Base-by-base conservation (phyloP, 2,113 vertebrate species). In the Oreotrochilus melanogaster region DNA sequence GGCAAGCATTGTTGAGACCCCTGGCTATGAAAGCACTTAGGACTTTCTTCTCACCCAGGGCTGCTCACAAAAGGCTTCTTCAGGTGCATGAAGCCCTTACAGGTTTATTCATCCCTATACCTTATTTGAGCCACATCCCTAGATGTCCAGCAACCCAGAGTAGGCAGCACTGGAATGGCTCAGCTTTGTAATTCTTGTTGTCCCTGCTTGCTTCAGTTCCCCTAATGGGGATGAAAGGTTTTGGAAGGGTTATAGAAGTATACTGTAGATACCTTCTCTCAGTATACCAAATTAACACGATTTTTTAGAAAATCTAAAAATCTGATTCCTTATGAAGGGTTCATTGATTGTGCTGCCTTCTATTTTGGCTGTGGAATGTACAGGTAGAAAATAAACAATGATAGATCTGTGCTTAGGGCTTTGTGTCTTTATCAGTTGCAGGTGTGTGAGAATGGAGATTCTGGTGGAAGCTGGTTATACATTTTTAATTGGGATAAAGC, bases 261-360 rank as follows among this genome's bases (percentile, higher is more conserved):
- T 53, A 95, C 42, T 47, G 43, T 31, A 71, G 50, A 58, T 86
- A 35, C n/a, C 2, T 43, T 21, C 58, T 65, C 45, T 66, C 2
- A 1, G 57, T 8, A 2, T 35, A 65, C 9, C 7, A 53, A 43
- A 65, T 61, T 35, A 69, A 27, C 14, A 12, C 0, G 0, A 10
- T 27, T 86, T 89, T 60, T 66, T 27, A 42, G 22, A 47, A 47
- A 47, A 19, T 21, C 45, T 10, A 47, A 47, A 39, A 47, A 47
- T 5, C 45, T 11, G 67, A n/a, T 48, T 80, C 58, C 48, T 42
- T 56, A 67, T 75, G 71, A 43, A 80, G 70, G 48, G 35, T 50
- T 92, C 11, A 7, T 18, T 53, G 62, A 37, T 47, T 31, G 37
- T 37, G 54, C 75, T 92, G 56, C 70, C 45, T 82, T 79, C 72